Evolutionary conservation across 2,113 vertebrate species (phyloP).

Genomic region (Amphilophus citrinellus): DNA sequence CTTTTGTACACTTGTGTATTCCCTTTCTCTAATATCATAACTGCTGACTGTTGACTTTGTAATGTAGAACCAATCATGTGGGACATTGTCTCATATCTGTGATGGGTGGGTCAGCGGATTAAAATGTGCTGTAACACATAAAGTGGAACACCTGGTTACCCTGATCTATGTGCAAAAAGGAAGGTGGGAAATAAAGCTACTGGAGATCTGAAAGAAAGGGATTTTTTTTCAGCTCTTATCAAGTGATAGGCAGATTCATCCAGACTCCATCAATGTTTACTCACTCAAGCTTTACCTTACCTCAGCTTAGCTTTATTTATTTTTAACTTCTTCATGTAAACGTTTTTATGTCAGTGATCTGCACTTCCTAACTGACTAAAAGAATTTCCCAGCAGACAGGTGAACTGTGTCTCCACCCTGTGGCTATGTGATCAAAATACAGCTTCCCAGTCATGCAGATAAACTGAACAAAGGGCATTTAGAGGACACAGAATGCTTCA

Average conservation of each 20-base stretch:
- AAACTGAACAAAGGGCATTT: conserved; percentile 45
- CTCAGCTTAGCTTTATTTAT: neutral
- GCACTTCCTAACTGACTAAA: neutral
- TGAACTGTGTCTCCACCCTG: conserved; percentile 32
- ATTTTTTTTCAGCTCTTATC: neutral
- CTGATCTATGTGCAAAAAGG: neutral
- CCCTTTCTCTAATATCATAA: too few relatives aligned
- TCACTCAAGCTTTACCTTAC: neutral
- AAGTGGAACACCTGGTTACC: neutral
- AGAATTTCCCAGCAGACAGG: neutral
- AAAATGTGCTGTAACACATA: too few relatives aligned
- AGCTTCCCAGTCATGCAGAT: conserved; percentile 7
- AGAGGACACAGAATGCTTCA: conserved; percentile 44
- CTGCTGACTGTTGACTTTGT: too few relatives aligned
- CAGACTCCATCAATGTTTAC: neutral
- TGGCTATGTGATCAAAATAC: neutral
- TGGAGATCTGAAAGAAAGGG: neutral
- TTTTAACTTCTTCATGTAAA: neutral
- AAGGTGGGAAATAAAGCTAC: neutral
- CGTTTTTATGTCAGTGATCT: neutral
- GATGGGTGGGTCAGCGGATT: too few relatives aligned
- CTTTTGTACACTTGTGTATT: too few relatives aligned
- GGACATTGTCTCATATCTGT: too few relatives aligned
- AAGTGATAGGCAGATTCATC: neutral
- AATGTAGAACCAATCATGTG: too few relatives aligned